phyloP scores from a whole-genome alignment of 2,797 vertebrate species.

The Acanthopagrus latus region DNA sequence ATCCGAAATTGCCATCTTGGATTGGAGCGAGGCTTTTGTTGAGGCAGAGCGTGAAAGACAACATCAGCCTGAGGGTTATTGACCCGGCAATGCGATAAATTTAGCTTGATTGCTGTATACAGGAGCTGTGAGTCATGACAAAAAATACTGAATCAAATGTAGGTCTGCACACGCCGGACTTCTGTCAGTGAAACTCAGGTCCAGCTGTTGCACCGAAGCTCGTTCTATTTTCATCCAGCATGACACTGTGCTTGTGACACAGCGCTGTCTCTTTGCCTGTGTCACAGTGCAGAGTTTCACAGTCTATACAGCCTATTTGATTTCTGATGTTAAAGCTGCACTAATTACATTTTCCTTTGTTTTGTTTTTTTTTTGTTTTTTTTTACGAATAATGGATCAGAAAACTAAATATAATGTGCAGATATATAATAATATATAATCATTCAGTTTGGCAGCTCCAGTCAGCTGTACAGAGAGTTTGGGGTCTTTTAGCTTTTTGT shows the following conservation, averaged over 20 bases:
- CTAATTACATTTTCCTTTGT: no score
- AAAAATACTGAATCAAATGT: slow-evolving; percentile 30
- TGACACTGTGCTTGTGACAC: neutral
- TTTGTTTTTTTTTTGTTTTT: no score
- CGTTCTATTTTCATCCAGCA: slow-evolving; percentile 2
- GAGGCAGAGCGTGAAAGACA: slow-evolving; percentile 15
- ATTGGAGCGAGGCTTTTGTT: slow-evolving; percentile 21
- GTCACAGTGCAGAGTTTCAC: neutral
- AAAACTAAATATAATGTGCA: no score
- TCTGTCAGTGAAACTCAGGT: neutral
- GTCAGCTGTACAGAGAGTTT: no score
- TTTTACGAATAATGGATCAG: no score
- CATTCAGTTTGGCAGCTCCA: no score
- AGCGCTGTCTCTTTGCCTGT: neutral
- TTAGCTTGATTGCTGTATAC: slow-evolving; percentile 40
- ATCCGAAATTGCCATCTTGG: slow-evolving; percentile 25
- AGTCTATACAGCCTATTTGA: neutral
- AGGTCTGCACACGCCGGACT: slow-evolving; percentile 18
- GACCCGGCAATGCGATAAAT: slow-evolving; percentile 23
- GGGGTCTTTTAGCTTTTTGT: no score
- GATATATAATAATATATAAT: no score
- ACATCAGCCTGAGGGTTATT: slow-evolving; percentile 3
- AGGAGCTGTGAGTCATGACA: slow-evolving; percentile 41
- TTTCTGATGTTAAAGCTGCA: neutral
- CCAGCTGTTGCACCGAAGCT: neutral